A percentile compares a stretch with the other conserved stretches of the same genome.
Conservation (phyloP, 2,113 vertebrate genomes). For the Micromys minutus region DNA sequence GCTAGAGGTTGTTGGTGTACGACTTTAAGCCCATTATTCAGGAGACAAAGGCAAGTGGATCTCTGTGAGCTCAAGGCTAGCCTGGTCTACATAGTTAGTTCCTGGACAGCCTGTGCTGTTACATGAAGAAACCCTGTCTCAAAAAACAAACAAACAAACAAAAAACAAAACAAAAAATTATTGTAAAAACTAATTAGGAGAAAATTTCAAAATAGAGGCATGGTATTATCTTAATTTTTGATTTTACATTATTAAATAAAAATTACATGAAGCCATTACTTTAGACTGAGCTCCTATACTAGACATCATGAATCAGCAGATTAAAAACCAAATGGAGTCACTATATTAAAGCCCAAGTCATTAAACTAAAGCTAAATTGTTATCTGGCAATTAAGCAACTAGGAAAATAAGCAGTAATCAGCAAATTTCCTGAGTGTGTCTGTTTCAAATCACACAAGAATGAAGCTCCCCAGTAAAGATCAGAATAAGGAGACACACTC, state of each 20-base stretch:
- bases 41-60: neutral
- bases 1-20: neutral
- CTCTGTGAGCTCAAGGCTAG: neutral
- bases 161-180: neutral
- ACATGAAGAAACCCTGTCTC: neutral
- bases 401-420: neutral
- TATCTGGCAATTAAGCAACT: neutral
- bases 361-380: neutral
- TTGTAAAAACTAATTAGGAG: neutral
- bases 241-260: neutral
- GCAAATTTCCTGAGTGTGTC: neutral
- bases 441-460: neutral
- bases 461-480: neutral
- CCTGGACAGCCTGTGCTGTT: neutral
- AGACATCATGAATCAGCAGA: neutral
- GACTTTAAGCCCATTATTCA: neutral
- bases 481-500: neutral
- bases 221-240: neutral
- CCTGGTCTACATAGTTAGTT: neutral
- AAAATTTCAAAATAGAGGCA: neutral
- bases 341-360: neutral
- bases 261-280: neutral
- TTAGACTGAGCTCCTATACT: neutral
- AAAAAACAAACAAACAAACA: too few relatives aligned
- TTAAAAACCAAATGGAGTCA: neutral